These are phyloP conservation scores for Halisarca cf. caerulea DNA, from an alignment of 37 sponge, comb jelly and placozoan genomes.

Conservation along the genomic window DNA sequence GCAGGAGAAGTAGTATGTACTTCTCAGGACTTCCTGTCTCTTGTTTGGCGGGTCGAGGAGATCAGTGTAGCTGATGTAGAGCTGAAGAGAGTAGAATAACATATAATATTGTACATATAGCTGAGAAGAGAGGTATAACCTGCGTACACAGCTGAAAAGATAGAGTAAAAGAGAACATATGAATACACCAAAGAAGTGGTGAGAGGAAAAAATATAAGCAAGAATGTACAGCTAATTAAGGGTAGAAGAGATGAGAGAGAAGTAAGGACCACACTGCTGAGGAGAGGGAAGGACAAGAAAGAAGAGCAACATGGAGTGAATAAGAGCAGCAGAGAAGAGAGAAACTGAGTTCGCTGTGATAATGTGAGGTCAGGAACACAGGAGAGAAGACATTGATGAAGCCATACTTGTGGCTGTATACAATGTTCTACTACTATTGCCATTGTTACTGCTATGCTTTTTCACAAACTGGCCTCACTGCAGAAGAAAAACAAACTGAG, in stretches of 20 bases:
- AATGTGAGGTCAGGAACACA: background rate
- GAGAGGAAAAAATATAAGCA: too few relatives aligned
- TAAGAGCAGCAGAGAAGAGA: too few relatives aligned
- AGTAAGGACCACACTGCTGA: background rate
- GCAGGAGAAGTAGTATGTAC: conserved; percentile 55
- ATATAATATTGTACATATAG: background rate
- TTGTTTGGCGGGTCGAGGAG: conserved; percentile 41
- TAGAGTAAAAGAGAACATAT: too few relatives aligned
- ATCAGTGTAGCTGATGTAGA: conserved; percentile 67
- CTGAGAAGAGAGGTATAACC: background rate
- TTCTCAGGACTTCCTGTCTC: conserved; percentile 29
- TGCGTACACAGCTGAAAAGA: too few relatives aligned
- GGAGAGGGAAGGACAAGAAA: background rate
- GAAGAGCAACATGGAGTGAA: too few relatives aligned
- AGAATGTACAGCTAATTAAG: background rate
- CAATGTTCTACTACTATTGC: background rate
- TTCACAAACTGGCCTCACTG: too few relatives aligned
- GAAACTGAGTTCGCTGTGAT: too few relatives aligned
- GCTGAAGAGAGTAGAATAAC: conserved; percentile 17
- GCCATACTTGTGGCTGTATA: background rate
- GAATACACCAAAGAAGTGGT: too few relatives aligned
- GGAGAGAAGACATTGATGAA: background rate
- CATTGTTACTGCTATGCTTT: too few relatives aligned
- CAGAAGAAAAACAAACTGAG: too few relatives aligned
- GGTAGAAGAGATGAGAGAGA: background rate